Evolutionary conservation across 2,113 vertebrate species (phyloP).

Genomic region (Pyxicephalus adspersus): DNA sequence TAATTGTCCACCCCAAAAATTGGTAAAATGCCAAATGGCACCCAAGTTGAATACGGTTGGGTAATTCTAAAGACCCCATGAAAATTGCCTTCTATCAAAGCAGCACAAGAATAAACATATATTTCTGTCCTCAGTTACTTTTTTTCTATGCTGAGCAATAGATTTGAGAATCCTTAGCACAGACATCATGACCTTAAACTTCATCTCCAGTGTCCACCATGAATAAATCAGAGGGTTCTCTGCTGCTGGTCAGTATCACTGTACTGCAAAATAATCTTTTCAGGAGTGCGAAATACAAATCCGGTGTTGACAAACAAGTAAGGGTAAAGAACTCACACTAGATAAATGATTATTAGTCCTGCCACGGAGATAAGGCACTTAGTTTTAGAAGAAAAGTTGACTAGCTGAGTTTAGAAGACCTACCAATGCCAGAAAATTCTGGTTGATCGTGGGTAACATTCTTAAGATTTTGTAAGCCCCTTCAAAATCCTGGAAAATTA

Average conservation of each 20-base stretch:
- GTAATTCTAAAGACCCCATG: too few species aligned
- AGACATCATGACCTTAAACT: constrained; percentile 44
- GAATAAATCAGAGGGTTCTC: constrained; percentile 46
- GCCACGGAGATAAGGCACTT: too few species aligned
- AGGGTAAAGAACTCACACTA: not conserved
- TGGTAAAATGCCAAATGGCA: too few species aligned
- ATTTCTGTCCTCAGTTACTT: not conserved
- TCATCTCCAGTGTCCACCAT: constrained; percentile 48
- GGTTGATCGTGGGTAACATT: too few species aligned
- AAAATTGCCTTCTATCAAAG: too few species aligned
- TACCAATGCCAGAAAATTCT: too few species aligned
- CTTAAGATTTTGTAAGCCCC: not conserved
- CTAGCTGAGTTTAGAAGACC: too few species aligned
- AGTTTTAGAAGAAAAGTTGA: too few species aligned
- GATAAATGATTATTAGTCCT: too few species aligned
- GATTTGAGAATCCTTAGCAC: not conserved
- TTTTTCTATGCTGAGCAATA: not conserved
- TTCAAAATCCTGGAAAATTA: not conserved
- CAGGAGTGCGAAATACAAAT: constrained; percentile 10
- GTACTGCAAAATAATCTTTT: constrained; percentile 23
- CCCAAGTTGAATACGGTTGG: too few species aligned
- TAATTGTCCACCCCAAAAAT: too few species aligned
- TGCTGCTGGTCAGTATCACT: constrained; percentile 5
- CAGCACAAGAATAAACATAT: too few species aligned
- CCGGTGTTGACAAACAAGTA: not conserved